Evolutionary conservation across 2,888 invertebrate genomes (phyloP), one percentile per base, ranked within the genome.

Genomic region (Scaptomyza flava): DNA sequence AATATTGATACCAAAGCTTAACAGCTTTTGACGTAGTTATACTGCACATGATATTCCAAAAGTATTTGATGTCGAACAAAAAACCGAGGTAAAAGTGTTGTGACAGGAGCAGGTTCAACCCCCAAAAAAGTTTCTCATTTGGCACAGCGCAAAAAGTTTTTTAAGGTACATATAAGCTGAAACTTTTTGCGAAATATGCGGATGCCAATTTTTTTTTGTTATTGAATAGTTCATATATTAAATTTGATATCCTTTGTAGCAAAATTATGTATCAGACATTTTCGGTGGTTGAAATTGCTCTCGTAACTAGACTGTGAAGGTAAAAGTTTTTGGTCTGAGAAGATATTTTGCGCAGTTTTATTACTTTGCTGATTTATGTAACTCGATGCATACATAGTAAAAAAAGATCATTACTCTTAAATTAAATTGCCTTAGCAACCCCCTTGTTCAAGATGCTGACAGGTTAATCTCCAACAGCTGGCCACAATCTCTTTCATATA

Each of bases 401-500:
- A 30, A 30, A 14, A 9, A 47, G 68, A 67, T 72, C 48, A 43
- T 47, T 46, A 41, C 11, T 30, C 33, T 14, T 1, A 36, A 20
- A 34, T 5, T 27, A n/a, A n/a, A 36, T 34, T 47, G 41, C 12
- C 38, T 12, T 34, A 11, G 9, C 14, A 27, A 30, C n/a, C 46
- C 42, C 27, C 27, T 31, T 41, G 31, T 72, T 45, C 14, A 20
- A 14, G 34, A 17, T 17, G 43, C 33, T 50, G n/a, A 20, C 42
- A 20, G 36, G 17, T 54, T 72, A 72, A 59, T 53, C 30, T 38
- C 17, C 12, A 6, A 41, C 72, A 71, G 48, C 52, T 58, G 30
- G 31, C 20, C 2, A 9, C 20, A 12, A n/a, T 36, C n/a, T 9
- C 2, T 9, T n/a, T 12, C 14, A 14, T 36, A 33, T n/a, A n/a